Percentiles rank a stretch among this genome's conserved stretches.
Conservation (phyloP, 2,113 vertebrate species). For the Otocyon megalotis region DNA sequence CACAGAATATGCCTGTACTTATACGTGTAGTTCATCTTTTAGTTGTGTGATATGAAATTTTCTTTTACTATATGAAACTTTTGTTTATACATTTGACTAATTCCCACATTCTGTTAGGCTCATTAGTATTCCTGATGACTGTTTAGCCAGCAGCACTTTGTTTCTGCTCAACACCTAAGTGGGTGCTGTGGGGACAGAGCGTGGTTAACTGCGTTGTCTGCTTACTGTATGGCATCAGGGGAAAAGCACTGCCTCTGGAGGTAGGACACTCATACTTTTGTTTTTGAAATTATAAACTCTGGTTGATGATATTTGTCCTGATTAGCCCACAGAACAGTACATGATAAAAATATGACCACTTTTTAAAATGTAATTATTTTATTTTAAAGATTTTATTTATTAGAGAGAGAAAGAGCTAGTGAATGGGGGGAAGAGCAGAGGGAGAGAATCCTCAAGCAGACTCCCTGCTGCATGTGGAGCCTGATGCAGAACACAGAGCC, state of each 20-base stretch:
- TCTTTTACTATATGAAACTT: not conserved
- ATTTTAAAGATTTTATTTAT: not conserved
- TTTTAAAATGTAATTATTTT: not conserved
- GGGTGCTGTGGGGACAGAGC: not conserved
- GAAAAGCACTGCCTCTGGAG: not conserved
- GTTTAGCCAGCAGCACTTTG: not conserved
- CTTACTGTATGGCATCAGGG: accelerated
- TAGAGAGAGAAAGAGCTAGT: not conserved
- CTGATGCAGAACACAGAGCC: not conserved
- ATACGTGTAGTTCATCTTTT: not conserved
- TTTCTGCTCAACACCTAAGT: not conserved
- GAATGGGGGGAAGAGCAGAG: not conserved
- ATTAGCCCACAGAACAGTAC: not conserved
- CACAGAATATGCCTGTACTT: not conserved
- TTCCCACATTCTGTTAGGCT: not conserved
- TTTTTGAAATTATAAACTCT: not conserved
- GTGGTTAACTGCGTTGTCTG: not conserved
- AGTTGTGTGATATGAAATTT: not conserved
- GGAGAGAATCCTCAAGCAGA: not conserved
- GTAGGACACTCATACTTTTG: not conserved
- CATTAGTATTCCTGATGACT: not conserved
- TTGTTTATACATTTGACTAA: not conserved
- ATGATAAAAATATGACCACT: not conserved
- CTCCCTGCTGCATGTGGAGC: too few species aligned
- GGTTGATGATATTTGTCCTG: not conserved